These are phyloP conservation scores for Cynocephalus volans DNA, from an alignment of 2,113 vertebrate genomes.

Conservation along the genomic window DNA sequence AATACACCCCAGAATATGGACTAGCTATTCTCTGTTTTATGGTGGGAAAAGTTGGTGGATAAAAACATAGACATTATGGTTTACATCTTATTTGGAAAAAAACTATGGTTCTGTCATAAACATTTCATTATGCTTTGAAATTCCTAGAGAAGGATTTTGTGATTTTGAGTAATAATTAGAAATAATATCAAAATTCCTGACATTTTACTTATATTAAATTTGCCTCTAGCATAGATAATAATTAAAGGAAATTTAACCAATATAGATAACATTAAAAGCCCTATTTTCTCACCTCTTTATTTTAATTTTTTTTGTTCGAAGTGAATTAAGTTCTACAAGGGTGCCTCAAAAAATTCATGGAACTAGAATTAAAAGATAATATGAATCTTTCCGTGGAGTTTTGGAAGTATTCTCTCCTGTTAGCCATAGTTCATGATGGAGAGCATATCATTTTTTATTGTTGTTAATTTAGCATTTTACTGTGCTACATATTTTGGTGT, in stretches of 20 bases:
- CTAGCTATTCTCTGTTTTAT: not conserved
- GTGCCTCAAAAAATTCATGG: too few species aligned
- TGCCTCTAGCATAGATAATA: not conserved
- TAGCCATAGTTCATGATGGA: not conserved
- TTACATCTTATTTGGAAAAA: slow-evolving; percentile 14
- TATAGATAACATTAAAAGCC: not conserved
- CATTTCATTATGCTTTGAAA: not conserved
- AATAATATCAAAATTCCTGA: not conserved
- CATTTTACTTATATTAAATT: not conserved
- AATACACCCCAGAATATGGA: not conserved
- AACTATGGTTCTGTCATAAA: not conserved
- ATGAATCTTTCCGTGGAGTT: too few species aligned
- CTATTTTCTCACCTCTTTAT: not conserved
- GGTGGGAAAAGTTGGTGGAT: not conserved
- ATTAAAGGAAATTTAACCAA: not conserved
- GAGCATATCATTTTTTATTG: not conserved
- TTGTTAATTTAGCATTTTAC: not conserved
- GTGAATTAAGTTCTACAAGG: not conserved
- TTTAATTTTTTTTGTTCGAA: slow-evolving; percentile 13
- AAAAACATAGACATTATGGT: not conserved
- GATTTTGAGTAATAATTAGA: slow-evolving; percentile 12
- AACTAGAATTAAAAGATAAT: too few species aligned
- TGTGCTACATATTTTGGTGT: not conserved
- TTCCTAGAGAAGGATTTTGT: slow-evolving; percentile 2
- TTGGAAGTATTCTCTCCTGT: not conserved